Base-by-base conservation (phyloP, 2,797 vertebrate species). In the Heterohyrax brucei region DNA sequence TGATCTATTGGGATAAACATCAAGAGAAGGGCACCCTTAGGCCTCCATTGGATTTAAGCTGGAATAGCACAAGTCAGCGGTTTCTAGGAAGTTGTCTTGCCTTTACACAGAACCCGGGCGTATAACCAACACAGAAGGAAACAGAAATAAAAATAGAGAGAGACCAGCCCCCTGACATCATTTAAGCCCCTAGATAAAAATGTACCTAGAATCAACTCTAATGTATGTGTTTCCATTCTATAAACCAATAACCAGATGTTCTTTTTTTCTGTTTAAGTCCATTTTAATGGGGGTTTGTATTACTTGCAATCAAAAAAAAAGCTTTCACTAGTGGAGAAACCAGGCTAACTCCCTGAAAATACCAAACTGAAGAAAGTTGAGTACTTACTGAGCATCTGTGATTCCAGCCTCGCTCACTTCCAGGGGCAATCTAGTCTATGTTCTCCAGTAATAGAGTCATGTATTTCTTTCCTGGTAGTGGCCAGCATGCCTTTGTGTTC, bases 21-120 rank as follows among this genome's bases (percentile, higher is more conserved):
- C 61, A 30, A 66, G 80, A 53, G n/a, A 26, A 18, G 33, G 81
- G 19, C 13, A 4, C 3, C 13, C 7, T 0, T 75, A 44, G 39
- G 6, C 82, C 44, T 59, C 33, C 4, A 5, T 33, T 19, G 7
- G 12, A 68, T 50, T 56, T 64, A 24, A 39, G 72, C 30, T 53
- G 18, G 19, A 19, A 4, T 1, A 10, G 24, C 0, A 7, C 28
- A 48, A 12, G 21, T 8, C 24, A 19, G 18, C 10, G 3, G 14
- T 75, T 70, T 26, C 26, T 16, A 28, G 50, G 21, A 4, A 1
- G 10, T 44, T 2, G 4, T 24, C 30, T 24, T 28, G 26, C 1
- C 3, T 0, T 46, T 16, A 28, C 12, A 5, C 9, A 28, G 39
- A 81, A 59, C 5, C 10, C 16, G 22, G 68, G 7, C 26, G 3